Evolutionary conservation across 2,888 invertebrate species (phyloP), one percentile per base, ranked within the genome.

Genomic region (Hipparchia semele): DNA sequence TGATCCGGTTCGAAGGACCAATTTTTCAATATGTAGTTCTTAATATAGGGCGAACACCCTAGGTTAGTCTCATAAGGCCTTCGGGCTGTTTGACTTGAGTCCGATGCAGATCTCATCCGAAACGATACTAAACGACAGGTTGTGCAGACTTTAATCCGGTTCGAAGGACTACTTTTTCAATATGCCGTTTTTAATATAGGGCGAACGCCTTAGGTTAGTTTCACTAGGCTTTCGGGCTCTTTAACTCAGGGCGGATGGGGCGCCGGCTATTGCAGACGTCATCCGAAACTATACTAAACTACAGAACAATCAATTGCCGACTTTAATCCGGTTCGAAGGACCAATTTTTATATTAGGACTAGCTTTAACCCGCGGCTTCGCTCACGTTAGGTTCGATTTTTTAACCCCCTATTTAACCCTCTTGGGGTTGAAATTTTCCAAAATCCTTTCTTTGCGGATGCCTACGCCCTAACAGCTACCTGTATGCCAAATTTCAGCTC

Each of bases 161-260:
- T 94, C 68, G 87, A 96, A 61, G 94, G 95, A 10, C 95, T 95
- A 82, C 46, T 12, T 33, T 23, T 51, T 60, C 39, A 2, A 39
- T 45, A 3, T 12, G 23, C 23, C 23, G 23, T 23, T 23, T 23
- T 23, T 23, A 23, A 23, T 23, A 23, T 23, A 23, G 23, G 23
- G 23, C 23, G 23, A 23, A 23, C 23, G 23, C 23, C 23, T 23
- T 23, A 23, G 23, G 9, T 85, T 89, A 0, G 80, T 83, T 58
- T 90, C 88, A 46, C 83, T 97, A 3, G 96, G 96, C 46, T 94
- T 97, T 80, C 96, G 96, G 86, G 95, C 95, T 10, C 95, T 96
- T 8, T 91, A 95, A 33, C 89, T 97, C 45, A 95, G 95, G 2
- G 95, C 96, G 80, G 96, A 96, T 85, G 96, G 96, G 12, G 96